Percentiles rank a stretch among this genome's conserved stretches.
Evolutionary conservation across 2,113 vertebrate genomes (phyloP).

Genomic region (Gracilinanus agilis): DNA sequence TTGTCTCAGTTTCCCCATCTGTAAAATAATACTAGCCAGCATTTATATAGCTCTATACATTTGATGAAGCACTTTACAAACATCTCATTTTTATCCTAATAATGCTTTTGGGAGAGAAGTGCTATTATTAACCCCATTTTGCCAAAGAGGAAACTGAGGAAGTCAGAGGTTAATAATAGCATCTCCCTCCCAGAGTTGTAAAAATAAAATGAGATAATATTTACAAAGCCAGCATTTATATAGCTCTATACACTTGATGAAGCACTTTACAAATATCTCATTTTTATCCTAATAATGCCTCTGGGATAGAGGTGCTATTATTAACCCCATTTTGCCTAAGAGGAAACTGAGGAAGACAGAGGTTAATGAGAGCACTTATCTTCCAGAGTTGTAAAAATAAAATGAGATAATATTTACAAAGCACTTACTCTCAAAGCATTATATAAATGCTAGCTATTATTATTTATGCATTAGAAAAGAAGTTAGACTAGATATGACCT

Average conservation of each 20-base stretch:
- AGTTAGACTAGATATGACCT: not conserved
- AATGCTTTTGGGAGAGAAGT: not conserved
- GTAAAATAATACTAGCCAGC: not conserved
- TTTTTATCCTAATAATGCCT: not conserved
- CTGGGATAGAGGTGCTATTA: not conserved
- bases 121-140: too few species aligned
- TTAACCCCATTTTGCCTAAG: not conserved
- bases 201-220: too few species aligned
- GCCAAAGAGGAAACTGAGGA: too few species aligned
- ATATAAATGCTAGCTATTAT: not conserved
- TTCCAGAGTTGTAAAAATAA: not conserved
- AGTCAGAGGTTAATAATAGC: too few species aligned
- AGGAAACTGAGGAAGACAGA: not conserved
- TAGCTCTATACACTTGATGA: not conserved
- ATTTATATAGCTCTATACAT: not conserved
- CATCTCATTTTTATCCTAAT: not conserved
- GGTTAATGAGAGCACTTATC: not conserved
- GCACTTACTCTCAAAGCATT: not conserved
- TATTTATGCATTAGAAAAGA: not conserved
- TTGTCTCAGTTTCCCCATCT: not conserved
- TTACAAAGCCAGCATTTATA: not conserved
- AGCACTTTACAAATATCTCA: not conserved
- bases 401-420: not conserved
- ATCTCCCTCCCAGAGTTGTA: too few species aligned
- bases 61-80: not conserved